Conservation (phyloP, 53 echinoderm and acorn worm genomes). For the Patiria pectinifera region DNA sequence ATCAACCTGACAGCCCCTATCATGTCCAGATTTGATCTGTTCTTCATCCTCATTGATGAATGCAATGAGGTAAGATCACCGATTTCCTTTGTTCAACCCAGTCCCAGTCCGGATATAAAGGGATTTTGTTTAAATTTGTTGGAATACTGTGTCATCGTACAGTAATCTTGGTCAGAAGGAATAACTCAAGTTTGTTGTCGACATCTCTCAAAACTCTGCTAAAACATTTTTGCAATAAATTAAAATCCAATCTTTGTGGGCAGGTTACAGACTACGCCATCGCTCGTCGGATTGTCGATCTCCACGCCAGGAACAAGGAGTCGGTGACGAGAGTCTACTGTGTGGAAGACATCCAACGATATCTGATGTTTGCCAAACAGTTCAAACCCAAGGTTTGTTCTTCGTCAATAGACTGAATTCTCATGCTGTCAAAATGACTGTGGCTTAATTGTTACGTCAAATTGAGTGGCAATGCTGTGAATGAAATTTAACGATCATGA, state of each 20-base stretch:
- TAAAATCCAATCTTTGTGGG: not conserved
- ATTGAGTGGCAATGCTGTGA: no score
- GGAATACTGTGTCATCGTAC: no score
- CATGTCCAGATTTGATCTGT: slow-evolving; percentile 99
- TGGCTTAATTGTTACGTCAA: no score
- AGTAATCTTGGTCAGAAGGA: not conserved
- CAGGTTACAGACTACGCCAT: slow-evolving; percentile 99
- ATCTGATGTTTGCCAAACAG: slow-evolving; percentile 97
- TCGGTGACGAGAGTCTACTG: slow-evolving; percentile 88
- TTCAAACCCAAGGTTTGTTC: slow-evolving; percentile 89
- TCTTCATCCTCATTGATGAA: slow-evolving; percentile 96
- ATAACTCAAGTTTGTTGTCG: not conserved
- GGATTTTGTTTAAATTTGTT: no score
- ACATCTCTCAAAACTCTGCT: not conserved
- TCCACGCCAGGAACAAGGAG: slow-evolving; percentile 84
- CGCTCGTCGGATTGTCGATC: slow-evolving; percentile 94
- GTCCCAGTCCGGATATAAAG: no score
- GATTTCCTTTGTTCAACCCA: no score
- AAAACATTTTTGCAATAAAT: not conserved
- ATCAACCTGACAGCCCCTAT: slow-evolving; percentile 95
- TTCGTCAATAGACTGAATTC: no score
- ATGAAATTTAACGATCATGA: no score
- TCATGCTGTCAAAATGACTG: no score
- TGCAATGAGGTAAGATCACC: slow-evolving; percentile 88
- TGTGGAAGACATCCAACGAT: slow-evolving; percentile 96